Evolutionary conservation across 2,888 invertebrate species (phyloP).

Genomic region (Drosophila nigricruria): DNA sequence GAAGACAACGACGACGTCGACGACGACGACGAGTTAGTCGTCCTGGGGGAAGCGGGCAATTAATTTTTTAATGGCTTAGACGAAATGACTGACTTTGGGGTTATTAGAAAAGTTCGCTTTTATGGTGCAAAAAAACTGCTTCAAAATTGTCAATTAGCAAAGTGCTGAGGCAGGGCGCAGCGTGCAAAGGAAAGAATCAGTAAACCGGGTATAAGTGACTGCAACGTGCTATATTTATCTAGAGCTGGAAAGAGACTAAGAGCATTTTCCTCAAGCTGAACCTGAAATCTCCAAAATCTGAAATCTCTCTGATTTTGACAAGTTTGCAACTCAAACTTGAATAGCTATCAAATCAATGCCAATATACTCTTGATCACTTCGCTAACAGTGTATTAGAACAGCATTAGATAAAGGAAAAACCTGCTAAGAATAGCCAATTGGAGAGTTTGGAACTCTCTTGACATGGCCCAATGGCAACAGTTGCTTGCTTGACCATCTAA

Average conservation of each 20-base stretch:
- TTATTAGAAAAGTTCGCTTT: constrained; percentile 68
- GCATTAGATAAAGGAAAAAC: constrained; percentile 12
- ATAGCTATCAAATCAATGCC: background rate
- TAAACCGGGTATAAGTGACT: background rate
- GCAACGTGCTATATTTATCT: background rate
- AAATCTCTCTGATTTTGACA: too few species aligned
- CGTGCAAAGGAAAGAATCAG: constrained; percentile 3
- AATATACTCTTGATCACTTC: background rate
- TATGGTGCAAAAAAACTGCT: constrained; percentile 52
- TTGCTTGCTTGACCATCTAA: constrained; percentile 45
- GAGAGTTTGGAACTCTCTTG: constrained; percentile 14
- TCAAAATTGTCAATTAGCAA: constrained; percentile 76
- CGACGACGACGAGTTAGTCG: constrained; percentile 18
- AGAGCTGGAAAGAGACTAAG: background rate
- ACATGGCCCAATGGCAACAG: constrained; percentile 9
- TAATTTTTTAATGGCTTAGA: constrained; percentile 80
- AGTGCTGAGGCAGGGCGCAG: constrained; percentile 47
- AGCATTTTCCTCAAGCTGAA: too few species aligned
- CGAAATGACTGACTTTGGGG: constrained; percentile 72
- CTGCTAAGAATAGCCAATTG: constrained; percentile 57
- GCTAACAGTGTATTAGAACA: background rate
- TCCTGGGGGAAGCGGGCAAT: constrained; percentile 67
- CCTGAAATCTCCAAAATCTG: too few species aligned
- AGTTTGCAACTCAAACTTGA: background rate
- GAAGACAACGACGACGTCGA: constrained; percentile 3